These are phyloP conservation scores for Microplitis deprimator DNA, from an alignment of 2,888 invertebrate genomes.

Conservation along the genomic window DNA sequence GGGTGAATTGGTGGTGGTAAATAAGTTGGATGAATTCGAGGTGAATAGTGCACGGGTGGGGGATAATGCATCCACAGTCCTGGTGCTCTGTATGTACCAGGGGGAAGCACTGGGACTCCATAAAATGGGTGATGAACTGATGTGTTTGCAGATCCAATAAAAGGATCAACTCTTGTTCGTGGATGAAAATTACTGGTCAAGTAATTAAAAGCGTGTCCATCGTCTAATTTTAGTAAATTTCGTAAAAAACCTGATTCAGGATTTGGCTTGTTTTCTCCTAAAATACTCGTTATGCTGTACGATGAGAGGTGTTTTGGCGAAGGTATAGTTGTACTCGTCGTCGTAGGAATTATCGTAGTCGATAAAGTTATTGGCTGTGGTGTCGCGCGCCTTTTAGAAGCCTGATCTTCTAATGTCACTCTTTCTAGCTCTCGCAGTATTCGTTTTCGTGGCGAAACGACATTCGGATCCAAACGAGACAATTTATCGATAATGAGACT, in stretches of 20 bases:
- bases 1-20: constrained; percentile 69
- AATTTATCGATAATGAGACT: constrained; percentile 67
- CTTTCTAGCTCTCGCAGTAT: constrained; percentile 87
- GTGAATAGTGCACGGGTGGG: constrained; percentile 71
- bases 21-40: constrained; percentile 66
- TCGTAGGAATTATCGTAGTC: constrained; percentile 52
- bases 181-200: constrained; percentile 66
- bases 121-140: constrained; percentile 68
- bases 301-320: constrained; percentile 76
- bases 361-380: constrained; percentile 57
- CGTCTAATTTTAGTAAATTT: constrained; percentile 67
- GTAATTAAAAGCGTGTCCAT: constrained; percentile 66
- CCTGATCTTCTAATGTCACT: constrained; percentile 81
- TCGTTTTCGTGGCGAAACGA: constrained; percentile 87
- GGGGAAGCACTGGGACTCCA: constrained; percentile 68
- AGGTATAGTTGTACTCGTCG: constrained; percentile 54
- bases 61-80: constrained; percentile 73
- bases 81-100: constrained; percentile 72
- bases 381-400: constrained; percentile 74
- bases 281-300: constrained; percentile 88
- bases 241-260: constrained; percentile 68
- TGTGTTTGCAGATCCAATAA: constrained; percentile 61
- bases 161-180: constrained; percentile 65
- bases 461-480: constrained; percentile 71
- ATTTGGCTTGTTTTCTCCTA: constrained; percentile 78